Base-by-base conservation (phyloP, 2,888 invertebrate genomes). In the Pterobdella sp. region DNA sequence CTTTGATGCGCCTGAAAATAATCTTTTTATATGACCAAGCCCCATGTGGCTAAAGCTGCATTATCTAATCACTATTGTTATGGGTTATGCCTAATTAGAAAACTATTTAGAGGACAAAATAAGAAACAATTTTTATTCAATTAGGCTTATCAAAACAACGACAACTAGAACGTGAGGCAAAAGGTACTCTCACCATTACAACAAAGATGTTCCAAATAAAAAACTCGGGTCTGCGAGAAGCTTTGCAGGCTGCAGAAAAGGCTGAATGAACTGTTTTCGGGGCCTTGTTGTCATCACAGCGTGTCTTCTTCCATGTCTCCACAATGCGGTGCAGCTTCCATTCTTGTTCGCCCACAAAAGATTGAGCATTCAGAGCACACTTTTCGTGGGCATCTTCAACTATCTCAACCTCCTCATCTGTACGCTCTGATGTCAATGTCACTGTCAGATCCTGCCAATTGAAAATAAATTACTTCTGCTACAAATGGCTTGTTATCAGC, bases 301-400 rank as follows among this genome's bases (percentile, higher is more conserved):
- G 63, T 29, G 65, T 70, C 36, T 65, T 56, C 7, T 34, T 31
- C 75, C 75, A 76, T 22, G 74, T 73, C 70, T 70, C 42, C 37
- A 76, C 63, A 73, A 80, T 80, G 65, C 79, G 79, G 75, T 80
- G 80, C 29, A 82, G 77, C 31, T 78, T 76, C 82, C 82, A 82
- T 76, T 82, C 82, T 75, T 81, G 81, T 70, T 81, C 81, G 76
- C 82, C 82, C 18, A 81, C 78, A 74, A 81, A 81, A 72, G 80
- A 79, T 56, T 80, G 75, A 3, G 68, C 66, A 71, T 74, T 75
- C 32, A 75, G 65, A 1, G 72, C 73, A 32, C 75, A 74, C 56
- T 60, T 37, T 42, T 75, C 75, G 22, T 4, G 22, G 10, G 10
- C 7, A 52, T 75, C 74, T 37, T 71, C 74, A 18, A 70, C 29